Evolutionary conservation across 2,797 vertebrate species (phyloP).

Genomic region (Ctenopoma kingsleyae): DNA sequence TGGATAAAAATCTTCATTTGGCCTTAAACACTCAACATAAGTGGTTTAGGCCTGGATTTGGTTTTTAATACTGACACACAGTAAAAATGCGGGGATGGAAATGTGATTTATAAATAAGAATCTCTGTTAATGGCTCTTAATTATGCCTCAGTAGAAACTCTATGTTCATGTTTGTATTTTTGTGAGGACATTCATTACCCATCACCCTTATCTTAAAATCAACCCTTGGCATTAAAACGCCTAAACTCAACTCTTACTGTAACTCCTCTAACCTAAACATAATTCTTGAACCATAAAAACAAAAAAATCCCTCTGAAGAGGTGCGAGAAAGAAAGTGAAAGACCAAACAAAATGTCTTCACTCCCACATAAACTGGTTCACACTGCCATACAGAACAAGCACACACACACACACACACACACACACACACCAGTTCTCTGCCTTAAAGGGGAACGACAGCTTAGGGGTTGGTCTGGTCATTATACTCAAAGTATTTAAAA

Average conservation of each 20-base stretch:
- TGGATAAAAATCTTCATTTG: neutral
- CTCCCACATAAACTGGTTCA: no score
- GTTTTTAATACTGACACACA: neutral
- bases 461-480: no score
- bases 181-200: no score
- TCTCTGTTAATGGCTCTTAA: neutral
- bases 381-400: neutral
- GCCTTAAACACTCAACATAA: neutral
- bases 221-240: no score
- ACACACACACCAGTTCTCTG: conserved; percentile 17
- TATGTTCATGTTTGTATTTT: neutral
- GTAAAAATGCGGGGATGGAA: neutral
- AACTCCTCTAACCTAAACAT: no score
- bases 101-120: neutral
- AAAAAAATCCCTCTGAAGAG: no score
- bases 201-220: no score
- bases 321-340: no score
- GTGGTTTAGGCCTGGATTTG: neutral
- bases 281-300: no score
- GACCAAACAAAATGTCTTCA: no score
- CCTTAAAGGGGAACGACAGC: conserved; percentile 32
- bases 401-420: neutral
- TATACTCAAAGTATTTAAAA: no score
- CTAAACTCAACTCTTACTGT: no score
- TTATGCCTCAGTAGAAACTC: neutral